phyloP scores from a whole-genome alignment of 2,888 invertebrate species.

The Drosophila fulvimacula region DNA sequence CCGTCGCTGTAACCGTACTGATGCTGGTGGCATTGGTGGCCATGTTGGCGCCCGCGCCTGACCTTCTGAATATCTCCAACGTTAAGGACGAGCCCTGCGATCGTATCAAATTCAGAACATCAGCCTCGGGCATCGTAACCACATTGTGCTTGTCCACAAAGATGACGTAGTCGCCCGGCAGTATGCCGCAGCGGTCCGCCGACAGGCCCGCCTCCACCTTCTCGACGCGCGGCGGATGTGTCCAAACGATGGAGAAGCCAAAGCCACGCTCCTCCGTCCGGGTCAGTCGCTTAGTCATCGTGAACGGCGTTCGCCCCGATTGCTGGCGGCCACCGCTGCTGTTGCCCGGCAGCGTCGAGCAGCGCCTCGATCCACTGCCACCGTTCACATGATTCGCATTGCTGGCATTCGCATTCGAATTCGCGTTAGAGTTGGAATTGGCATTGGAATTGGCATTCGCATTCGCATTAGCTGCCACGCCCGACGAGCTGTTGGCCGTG shows the following conservation, averaged over 20 bases:
- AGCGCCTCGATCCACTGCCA: slow-evolving; percentile 46
- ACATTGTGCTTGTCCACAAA: slow-evolving; percentile 95
- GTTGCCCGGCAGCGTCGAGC: slow-evolving; percentile 49
- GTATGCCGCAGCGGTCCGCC: slow-evolving; percentile 92
- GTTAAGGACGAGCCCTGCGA: slow-evolving; percentile 89
- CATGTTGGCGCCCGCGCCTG: slow-evolving; percentile 77
- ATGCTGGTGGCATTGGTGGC: slow-evolving; percentile 36
- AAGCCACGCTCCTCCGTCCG: slow-evolving; percentile 88
- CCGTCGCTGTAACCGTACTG: slow-evolving; percentile 14
- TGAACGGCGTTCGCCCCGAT: slow-evolving; percentile 92
- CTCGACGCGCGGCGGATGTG: slow-evolving; percentile 93
- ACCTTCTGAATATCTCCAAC: slow-evolving; percentile 88
- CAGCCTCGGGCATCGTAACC: slow-evolving; percentile 92
- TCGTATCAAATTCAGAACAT: slow-evolving; percentile 88
- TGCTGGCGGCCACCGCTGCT: slow-evolving; percentile 47
- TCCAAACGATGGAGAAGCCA: slow-evolving; percentile 96
- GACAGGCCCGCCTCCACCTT: slow-evolving; percentile 92
- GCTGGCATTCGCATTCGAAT: slow-evolving; percentile 69
- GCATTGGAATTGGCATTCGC: slow-evolving; percentile 84
- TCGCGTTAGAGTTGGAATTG: slow-evolving; percentile 46
- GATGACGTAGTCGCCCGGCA: slow-evolving; percentile 94
- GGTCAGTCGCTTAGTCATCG: slow-evolving; percentile 89
- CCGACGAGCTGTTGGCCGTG: slow-evolving; percentile 5
- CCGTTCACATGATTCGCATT: slow-evolving; percentile 86
- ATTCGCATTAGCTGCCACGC: slow-evolving; percentile 28